These are phyloP conservation scores for Sylvia borin DNA, from an alignment of 2,797 vertebrate species.

Conservation along the genomic window DNA sequence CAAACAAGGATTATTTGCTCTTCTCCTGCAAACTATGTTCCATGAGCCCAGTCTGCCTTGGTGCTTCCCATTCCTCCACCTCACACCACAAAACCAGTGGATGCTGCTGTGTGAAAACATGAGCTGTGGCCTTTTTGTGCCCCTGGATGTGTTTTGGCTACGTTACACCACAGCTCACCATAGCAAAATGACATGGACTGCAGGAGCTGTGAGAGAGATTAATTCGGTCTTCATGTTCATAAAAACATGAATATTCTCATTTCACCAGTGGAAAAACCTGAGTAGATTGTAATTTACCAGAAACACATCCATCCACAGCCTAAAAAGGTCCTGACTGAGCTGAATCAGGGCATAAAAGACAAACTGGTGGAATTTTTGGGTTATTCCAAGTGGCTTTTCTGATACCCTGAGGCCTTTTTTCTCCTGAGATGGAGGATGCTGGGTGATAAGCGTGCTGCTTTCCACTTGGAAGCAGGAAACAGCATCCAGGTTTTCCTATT, in stretches of 20 bases:
- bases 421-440: not conserved
- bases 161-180: not conserved
- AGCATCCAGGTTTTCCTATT: conserved; percentile 30
- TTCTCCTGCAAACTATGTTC: not conserved
- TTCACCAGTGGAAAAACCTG: not conserved
- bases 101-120: not conserved
- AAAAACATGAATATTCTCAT: not conserved
- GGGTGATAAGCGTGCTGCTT: not conserved
- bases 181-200: not conserved
- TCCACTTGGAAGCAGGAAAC: conserved; percentile 35
- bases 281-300: not conserved
- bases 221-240: not conserved
- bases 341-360: not conserved
- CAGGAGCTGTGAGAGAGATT: not conserved
- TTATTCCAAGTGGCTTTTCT: not conserved
- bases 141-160: not conserved
- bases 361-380: not conserved
- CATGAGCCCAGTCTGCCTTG: not conserved
- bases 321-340: not conserved
- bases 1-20: not conserved
- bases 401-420: not conserved
- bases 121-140: not conserved
- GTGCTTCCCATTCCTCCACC: not conserved
- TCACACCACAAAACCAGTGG: not conserved
- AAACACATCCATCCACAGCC: not conserved